Conservation (phyloP, 2,888 invertebrate species). For the Oligia latruncula region DNA sequence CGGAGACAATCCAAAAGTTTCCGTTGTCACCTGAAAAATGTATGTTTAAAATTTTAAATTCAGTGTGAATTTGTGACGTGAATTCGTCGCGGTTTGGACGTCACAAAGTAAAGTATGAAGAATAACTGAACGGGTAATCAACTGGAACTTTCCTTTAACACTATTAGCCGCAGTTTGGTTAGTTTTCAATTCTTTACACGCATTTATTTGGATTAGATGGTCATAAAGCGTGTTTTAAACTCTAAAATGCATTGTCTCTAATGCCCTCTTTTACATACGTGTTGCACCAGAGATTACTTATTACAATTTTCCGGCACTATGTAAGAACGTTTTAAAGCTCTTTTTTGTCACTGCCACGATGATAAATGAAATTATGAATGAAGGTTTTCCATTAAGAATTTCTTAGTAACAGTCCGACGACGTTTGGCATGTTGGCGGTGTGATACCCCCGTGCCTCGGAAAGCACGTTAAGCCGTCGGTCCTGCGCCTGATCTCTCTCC, state of each 20-base stretch:
- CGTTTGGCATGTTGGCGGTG: too few relatives aligned
- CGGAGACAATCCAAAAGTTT: conserved; percentile 9
- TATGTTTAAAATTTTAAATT: conserved; percentile 31
- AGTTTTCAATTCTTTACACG: background rate
- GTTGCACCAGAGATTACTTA: background rate
- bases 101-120: conserved; percentile 8
- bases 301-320: background rate
- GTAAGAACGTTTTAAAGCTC: background rate
- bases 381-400: too few relatives aligned
- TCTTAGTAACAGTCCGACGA: too few relatives aligned
- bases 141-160: background rate
- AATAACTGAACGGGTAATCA: conserved; percentile 3
- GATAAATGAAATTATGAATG: too few relatives aligned
- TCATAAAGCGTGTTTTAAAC: background rate
- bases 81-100: background rate
- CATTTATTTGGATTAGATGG: background rate
- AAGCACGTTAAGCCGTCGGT: too few relatives aligned
- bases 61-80: conserved; percentile 21
- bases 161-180: background rate
- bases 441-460: too few relatives aligned
- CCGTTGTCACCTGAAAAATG: conserved; percentile 23
- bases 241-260: background rate
- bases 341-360: background rate
- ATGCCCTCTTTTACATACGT: background rate
- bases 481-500: too few relatives aligned